Evolutionary conservation across 1,140 invertebrate genomes (phyloP), one percentile per base, ranked within the genome.

Genomic region (Nasonia giraulti): DNA sequence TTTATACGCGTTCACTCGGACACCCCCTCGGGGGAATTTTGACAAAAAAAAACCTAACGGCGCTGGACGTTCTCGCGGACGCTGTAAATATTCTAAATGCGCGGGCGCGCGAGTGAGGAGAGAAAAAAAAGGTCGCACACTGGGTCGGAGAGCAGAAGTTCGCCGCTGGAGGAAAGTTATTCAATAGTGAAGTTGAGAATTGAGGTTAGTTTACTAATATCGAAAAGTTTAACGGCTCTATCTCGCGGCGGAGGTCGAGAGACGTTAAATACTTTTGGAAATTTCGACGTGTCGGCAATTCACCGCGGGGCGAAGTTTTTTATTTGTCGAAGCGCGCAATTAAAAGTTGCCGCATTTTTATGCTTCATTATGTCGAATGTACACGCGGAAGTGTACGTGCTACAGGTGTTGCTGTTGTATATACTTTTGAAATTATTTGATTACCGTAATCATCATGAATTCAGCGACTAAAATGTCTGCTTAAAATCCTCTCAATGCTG

Each of bases 131-230:
- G 20, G 17, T 55, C 55, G 55, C 55, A 14, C 14, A 71, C 6
- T 50, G 74, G 44, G 74, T 76, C 74, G 3, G 33, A 50, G 37
- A 7, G 17, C 20, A 62, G 74, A 40, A 76, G 23, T n/a, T 76
- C n/a, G n/a, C n/a, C 2, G 37, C 33, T 0, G 33, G 33, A 37
- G 4, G 31, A 71, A 76, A 47, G 8, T 76, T 76, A 76, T 76
- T 76, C 74, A 76, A 47, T 40, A 47, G 40, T 76, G n/a, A 76
- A 76, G 40, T 76, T 47, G 40, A 47, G n/a, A 76, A 76, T 76
- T 50, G n/a, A 47, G 37, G 23, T 76, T 44, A 76, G 74, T 76
- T 76, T 76, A 47, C 37, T 40, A 47, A 44, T 47, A 76, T 76
- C n/a, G 33, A n/a, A 74, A 74, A 74, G 73, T 75, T 75, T 40